Percentiles rank a stretch among this genome's conserved stretches.
phyloP scores from a whole-genome alignment of 2,113 vertebrate genomes.

The Pedetes capensis region DNA sequence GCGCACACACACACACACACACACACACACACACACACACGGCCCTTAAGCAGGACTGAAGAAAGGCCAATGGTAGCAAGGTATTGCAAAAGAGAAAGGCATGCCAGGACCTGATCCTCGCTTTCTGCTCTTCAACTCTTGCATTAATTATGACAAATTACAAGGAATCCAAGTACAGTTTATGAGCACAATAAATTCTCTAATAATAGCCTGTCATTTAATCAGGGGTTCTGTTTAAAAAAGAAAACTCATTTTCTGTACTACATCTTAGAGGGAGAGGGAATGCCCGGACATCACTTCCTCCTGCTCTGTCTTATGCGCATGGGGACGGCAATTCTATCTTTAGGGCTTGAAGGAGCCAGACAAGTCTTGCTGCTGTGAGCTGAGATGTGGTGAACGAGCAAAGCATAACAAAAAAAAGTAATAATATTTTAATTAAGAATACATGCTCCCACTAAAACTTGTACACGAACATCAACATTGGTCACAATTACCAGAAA shows the following conservation, averaged over 20 bases:
- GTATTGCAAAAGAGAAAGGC: slow-evolving; percentile 75
- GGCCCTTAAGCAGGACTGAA: slow-evolving; percentile 60
- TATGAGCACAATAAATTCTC: slow-evolving; percentile 82
- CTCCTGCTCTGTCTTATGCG: background rate
- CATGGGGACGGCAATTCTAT: rapidly evolving
- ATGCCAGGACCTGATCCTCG: slow-evolving; percentile 79
- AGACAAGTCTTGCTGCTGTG: background rate
- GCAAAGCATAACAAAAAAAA: background rate
- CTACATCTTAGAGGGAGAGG: background rate
- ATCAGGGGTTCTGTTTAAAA: slow-evolving; percentile 77
- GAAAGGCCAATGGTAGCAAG: slow-evolving; percentile 76
- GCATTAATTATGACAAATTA: slow-evolving; percentile 89
- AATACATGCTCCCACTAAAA: background rate
- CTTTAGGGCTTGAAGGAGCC: background rate
- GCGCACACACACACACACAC: slow-evolving; percentile 51
- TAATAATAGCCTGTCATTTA: slow-evolving; percentile 82
- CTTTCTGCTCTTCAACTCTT: slow-evolving; percentile 82
- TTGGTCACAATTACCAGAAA: background rate
- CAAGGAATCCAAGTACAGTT: slow-evolving; percentile 81
- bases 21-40: slow-evolving; percentile 51
- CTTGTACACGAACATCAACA: background rate
- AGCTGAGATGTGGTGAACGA: background rate
- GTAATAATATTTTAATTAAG: background rate
- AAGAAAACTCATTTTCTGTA: slow-evolving; percentile 72
- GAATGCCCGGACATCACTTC: background rate